phyloP scores from a whole-genome alignment of 2,888 invertebrate genomes.

The Dilophus febrilis region DNA sequence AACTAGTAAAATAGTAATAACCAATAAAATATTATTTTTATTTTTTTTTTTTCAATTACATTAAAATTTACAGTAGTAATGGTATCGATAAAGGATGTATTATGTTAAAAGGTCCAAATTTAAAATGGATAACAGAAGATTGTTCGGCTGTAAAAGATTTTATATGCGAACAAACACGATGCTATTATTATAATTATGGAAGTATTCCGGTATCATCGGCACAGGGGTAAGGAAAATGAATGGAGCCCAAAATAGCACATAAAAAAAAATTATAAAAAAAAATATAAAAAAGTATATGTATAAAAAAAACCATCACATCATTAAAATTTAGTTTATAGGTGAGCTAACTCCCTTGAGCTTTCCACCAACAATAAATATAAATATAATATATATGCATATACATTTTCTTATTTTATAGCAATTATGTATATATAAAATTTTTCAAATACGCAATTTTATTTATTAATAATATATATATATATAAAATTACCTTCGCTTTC shows the following conservation, averaged over 20 bases:
- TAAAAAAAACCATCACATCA: slow-evolving; percentile 10
- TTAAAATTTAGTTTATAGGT: slow-evolving; percentile 18
- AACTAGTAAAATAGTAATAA: too few relatives aligned
- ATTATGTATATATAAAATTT: too few relatives aligned
- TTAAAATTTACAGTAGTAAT: slow-evolving; percentile 34
- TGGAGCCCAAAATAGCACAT: background rate
- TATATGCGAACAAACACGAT: slow-evolving; percentile 78
- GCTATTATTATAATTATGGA: slow-evolving; percentile 82
- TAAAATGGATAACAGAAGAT: slow-evolving; percentile 69
- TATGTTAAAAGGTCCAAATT: slow-evolving; percentile 55
- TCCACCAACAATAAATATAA: slow-evolving; percentile 2
- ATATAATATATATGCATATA: too few relatives aligned
- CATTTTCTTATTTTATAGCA: too few relatives aligned
- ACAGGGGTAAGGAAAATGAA: slow-evolving; percentile 62
- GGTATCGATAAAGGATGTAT: slow-evolving; percentile 56
- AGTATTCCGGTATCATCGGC: slow-evolving; percentile 76
- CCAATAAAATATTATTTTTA: background rate
- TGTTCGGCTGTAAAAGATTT: slow-evolving; percentile 72
- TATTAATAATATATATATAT: too few relatives aligned
- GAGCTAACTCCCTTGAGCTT: slow-evolving; percentile 30
- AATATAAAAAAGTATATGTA: slow-evolving; percentile 4
- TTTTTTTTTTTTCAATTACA: slow-evolving; percentile 6
- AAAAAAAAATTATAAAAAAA: background rate
- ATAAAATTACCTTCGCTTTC: too few relatives aligned
- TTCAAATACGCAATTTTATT: too few relatives aligned